phyloP scores from a whole-genome alignment of 2,113 vertebrate species.

The Marmota monax region DNA sequence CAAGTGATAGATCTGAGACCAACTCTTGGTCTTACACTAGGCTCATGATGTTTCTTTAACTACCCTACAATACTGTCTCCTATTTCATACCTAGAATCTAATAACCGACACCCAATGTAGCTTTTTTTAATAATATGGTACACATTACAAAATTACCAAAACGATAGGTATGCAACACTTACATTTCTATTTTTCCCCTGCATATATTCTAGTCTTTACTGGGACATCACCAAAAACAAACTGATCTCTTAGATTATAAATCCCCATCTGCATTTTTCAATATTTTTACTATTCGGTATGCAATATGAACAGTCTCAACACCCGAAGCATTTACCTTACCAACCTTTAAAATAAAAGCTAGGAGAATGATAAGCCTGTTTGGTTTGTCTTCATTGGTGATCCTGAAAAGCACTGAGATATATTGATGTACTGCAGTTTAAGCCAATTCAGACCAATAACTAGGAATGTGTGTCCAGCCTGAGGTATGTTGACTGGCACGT shows the following conservation, averaged over 20 bases:
- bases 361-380: fast-evolving
- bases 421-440: neutral
- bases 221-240: neutral
- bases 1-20: neutral
- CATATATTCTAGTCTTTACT: neutral
- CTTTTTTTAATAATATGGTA: neutral
- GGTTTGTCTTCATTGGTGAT: neutral
- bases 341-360: neutral
- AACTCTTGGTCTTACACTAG: neutral
- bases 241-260: neutral
- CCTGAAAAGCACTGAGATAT: neutral
- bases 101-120: neutral
- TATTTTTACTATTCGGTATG: neutral
- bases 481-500: neutral
- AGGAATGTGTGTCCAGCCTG: neutral
- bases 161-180: neutral
- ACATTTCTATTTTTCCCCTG: neutral
- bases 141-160: neutral
- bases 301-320: neutral
- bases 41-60: neutral
- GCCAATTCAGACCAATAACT: neutral
- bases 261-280: neutral
- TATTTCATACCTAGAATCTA: neutral
- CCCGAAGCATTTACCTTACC: neutral
- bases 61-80: neutral